phyloP scores from a whole-genome alignment of 2,797 vertebrate genomes.

The Orestias chungarensis region DNA sequence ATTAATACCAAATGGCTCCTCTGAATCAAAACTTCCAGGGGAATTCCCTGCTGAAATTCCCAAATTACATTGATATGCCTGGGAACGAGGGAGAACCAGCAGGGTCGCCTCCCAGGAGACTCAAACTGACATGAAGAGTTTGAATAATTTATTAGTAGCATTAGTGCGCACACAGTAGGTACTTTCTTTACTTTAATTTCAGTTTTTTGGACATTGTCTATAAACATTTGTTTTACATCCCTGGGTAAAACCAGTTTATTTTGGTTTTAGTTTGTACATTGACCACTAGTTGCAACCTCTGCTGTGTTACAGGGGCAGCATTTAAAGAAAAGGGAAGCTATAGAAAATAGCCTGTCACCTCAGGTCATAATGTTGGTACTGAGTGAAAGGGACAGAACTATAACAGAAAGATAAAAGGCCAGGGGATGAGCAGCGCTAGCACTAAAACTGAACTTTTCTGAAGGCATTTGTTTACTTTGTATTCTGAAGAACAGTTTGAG shows the following conservation, averaged over 20 bases:
- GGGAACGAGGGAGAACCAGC: constrained; percentile 54
- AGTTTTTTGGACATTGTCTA: not conserved
- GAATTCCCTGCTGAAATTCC: constrained; percentile 60
- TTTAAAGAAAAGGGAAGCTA: not conserved
- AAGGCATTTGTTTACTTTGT: constrained; percentile 2
- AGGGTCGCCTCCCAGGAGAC: constrained; percentile 57
- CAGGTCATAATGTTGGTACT: not conserved
- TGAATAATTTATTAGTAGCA: constrained; percentile 38
- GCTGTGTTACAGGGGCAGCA: not conserved
- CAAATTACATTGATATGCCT: constrained; percentile 34
- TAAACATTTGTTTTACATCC: not conserved
- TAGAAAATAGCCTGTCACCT: constrained; percentile 1
- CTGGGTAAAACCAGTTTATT: not conserved
- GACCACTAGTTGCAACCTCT: not conserved
- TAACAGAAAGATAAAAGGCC: constrained; percentile 9
- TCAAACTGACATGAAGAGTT: constrained; percentile 35
- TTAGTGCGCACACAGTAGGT: constrained; percentile 5
- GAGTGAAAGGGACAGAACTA: not conserved
- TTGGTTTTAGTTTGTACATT: not conserved
- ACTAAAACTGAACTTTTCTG: not conserved
- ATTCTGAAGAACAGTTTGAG: not conserved
- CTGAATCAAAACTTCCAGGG: constrained; percentile 22
- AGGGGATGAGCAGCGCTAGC: not conserved
- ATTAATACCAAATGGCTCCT: constrained; percentile 10
- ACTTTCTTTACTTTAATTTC: not conserved